Base-by-base conservation (phyloP, 2,888 invertebrate genomes). In the Rutpela maculata region DNA sequence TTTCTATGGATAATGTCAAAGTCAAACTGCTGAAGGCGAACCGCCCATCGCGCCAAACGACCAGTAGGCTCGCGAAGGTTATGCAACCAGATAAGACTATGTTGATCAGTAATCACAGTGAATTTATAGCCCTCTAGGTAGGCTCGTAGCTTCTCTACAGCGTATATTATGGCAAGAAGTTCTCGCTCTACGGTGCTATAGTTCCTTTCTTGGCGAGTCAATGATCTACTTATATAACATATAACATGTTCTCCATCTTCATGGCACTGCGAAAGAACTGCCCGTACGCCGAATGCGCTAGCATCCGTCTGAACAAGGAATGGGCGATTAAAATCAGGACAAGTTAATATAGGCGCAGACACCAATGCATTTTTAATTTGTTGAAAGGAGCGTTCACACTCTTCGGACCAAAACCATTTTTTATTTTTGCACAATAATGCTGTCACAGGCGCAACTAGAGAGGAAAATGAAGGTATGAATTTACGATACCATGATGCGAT, bases 71-170 rank as follows among this genome's bases (percentile, higher is more conserved):
- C n/a, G 10, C 65, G 50, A 31, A 80, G 70, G 3, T 62, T 59
- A 0, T 78, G 75, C 17, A 84, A 76, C 80, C 81, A 82, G 50
- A 78, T 74, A 5, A 85, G 66, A n/a, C 75, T 77, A 60, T 82
- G 82, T 59, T 85, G 84, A 59, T 85, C 83, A 15, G 81, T 84
- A 4, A 82, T 43, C 0, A 84, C 87, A 1, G 38, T 43, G 38
- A 43, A 43, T 11, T 43, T 43, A 11, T 10, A 43, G 1, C 38
- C 11, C 11, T 43, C 38, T 43, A 43, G 11, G 11, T 43, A 43
- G 11, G 38, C 9, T 10, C 38, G 6, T 11, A 43, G 11, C 38
- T 43, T 43, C 11, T 43, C 38, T 10, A 43, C 11, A 10, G 38
- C 38, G 11, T 9, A 43, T 9, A 43, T 10, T 15, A 15, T 15